Evolutionary conservation across 1,140 invertebrate genomes (phyloP).

Genomic region (Popillia japonica): DNA sequence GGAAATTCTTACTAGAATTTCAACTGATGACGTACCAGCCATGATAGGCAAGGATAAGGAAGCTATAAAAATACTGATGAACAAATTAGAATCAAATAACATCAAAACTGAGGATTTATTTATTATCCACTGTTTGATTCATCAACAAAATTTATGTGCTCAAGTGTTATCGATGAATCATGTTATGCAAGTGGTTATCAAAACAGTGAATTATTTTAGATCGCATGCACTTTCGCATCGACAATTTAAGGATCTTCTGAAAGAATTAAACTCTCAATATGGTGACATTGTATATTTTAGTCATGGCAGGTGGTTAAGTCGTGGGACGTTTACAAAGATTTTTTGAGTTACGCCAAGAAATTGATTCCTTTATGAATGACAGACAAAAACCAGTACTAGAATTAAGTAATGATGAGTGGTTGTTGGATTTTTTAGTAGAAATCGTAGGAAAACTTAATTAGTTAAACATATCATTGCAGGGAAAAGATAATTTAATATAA

Average conservation of each 20-base stretch:
- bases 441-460: slow-evolving; percentile 44
- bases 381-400: slow-evolving; percentile 47
- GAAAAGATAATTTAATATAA: slow-evolving; percentile 44
- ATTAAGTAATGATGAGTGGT: slow-evolving; percentile 45
- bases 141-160: slow-evolving; percentile 52
- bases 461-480: slow-evolving; percentile 44
- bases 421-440: slow-evolving; percentile 45
- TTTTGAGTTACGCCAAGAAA: slow-evolving; percentile 49
- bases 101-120: slow-evolving; percentile 41
- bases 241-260: slow-evolving; percentile 56
- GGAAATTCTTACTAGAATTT: no score
- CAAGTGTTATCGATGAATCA: slow-evolving; percentile 50
- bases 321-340: slow-evolving; percentile 51
- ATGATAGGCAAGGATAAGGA: slow-evolving; percentile 49
- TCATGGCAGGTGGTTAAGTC: slow-evolving; percentile 54
- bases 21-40: no score
- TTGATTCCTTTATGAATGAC: slow-evolving; percentile 44
- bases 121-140: slow-evolving; percentile 56
- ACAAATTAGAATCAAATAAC: slow-evolving; percentile 39
- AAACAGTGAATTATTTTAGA: slow-evolving; percentile 56
- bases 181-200: slow-evolving; percentile 54
- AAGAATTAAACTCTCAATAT: slow-evolving; percentile 54
- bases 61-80: slow-evolving; percentile 49
- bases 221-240: slow-evolving; percentile 52
- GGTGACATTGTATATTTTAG: slow-evolving; percentile 52